phyloP scores from a whole-genome alignment of 2,113 vertebrate species.

The Psittacula cyanocephala region DNA sequence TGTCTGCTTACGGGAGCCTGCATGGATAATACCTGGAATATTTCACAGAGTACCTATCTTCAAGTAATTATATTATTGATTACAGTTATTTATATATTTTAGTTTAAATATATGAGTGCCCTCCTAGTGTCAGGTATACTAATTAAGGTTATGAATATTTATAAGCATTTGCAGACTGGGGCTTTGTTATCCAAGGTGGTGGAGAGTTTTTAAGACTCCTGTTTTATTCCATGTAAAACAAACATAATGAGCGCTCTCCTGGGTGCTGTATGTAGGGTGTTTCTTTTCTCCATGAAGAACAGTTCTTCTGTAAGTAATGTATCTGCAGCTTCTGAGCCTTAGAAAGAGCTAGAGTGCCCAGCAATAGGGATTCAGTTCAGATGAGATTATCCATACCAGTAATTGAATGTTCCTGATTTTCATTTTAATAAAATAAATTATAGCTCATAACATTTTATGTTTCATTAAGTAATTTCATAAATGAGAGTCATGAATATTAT shows the following conservation, averaged over 20 bases:
- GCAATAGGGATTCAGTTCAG: background rate
- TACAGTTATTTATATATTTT: background rate
- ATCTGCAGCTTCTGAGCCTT: background rate
- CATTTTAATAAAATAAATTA: conserved; percentile 29
- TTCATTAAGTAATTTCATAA: conserved; percentile 25
- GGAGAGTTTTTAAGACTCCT: background rate
- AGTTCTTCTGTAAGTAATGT: background rate
- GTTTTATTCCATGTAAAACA: background rate
- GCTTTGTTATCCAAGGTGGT: background rate
- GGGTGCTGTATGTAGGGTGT: background rate
- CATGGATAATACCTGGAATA: background rate
- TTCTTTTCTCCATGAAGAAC: background rate
- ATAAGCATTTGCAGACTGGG: background rate
- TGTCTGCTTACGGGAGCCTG: background rate
- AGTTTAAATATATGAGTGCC: background rate
- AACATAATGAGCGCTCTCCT: background rate
- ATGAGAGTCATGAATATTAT: conserved; percentile 22
- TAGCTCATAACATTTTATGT: background rate
- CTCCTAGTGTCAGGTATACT: background rate
- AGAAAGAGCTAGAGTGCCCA: background rate
- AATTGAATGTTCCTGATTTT: conserved; percentile 30
- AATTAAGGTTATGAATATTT: background rate
- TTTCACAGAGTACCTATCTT: background rate
- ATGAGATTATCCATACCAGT: background rate
- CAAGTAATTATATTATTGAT: background rate